phyloP scores from a whole-genome alignment of 2,888 invertebrate genomes.

The Trachelus stipa region DNA sequence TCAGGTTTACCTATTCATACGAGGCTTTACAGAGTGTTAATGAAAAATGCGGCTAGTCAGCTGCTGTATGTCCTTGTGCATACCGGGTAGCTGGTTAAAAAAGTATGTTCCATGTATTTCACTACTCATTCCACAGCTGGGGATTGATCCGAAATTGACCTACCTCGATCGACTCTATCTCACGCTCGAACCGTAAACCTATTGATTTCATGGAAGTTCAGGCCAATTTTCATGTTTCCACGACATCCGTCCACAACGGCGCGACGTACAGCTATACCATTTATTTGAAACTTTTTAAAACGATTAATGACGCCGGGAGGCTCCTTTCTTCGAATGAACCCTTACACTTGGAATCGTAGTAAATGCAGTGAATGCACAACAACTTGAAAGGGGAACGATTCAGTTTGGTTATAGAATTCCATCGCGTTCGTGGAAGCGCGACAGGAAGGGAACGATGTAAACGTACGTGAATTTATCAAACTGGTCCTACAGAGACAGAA shows the following conservation, averaged over 20 bases:
- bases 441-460: background rate
- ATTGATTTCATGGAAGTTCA: conserved; percentile 17
- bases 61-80: conserved; percentile 44
- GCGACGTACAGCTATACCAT: background rate
- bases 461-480: background rate
- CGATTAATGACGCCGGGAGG: background rate
- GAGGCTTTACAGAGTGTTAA: conserved; percentile 60
- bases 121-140: background rate
- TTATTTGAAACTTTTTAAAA: background rate
- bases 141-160: background rate
- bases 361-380: background rate
- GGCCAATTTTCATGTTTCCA: conserved; percentile 8
- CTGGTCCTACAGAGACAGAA: background rate
- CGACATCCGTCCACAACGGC: background rate
- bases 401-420: background rate
- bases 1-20: conserved; percentile 58
- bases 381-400: background rate
- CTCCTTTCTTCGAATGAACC: background rate
- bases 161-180: background rate
- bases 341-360: background rate
- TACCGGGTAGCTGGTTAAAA: conserved; percentile 41
- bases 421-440: background rate
- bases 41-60: conserved; percentile 61
- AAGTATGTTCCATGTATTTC: background rate
- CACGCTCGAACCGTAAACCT: conserved; percentile 1